Conservation (phyloP, 2,797 vertebrate species). For the Acanthornis magna region DNA sequence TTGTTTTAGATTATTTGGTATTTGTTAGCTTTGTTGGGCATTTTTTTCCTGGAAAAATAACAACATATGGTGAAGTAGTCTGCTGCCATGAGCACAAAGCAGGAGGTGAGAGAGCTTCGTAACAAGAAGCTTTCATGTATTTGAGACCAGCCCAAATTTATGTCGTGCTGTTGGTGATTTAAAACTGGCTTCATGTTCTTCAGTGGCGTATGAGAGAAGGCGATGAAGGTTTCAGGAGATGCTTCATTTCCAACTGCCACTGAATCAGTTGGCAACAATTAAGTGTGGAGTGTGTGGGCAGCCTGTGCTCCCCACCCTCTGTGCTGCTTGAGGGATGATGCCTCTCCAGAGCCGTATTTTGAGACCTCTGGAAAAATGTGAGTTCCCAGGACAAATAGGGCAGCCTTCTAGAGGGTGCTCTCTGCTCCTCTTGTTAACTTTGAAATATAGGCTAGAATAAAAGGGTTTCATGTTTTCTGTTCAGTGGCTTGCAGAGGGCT, state of each 20-base stretch:
- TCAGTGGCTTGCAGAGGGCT: not conserved
- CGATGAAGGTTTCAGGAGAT: not conserved
- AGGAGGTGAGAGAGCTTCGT: not conserved
- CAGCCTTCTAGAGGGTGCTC: not conserved
- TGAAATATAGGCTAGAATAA: not conserved
- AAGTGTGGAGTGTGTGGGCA: not conserved
- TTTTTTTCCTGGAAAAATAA: constrained; percentile 23
- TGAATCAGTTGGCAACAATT: not conserved
- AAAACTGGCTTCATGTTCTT: not conserved
- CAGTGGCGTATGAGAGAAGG: not conserved
- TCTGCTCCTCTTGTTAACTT: not conserved
- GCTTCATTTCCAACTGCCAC: not conserved
- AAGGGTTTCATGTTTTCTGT: not conserved
- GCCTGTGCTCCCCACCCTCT: accelerated
- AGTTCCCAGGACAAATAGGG: not conserved
- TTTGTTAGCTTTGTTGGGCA: constrained; percentile 21
- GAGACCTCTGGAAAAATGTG: not conserved
- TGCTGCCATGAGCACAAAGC: constrained; percentile 13
- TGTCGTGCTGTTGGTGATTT: not conserved
- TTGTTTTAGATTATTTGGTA: constrained; percentile 21
- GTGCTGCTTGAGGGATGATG: not conserved
- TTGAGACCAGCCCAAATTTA: constrained; percentile 2
- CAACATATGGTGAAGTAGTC: constrained; percentile 32
- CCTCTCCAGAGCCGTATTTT: not conserved
- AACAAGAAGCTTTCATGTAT: not conserved